Evolutionary conservation across 2,113 vertebrate species (phyloP), one percentile per base, ranked within the genome.

Genomic region (Conger conger): DNA sequence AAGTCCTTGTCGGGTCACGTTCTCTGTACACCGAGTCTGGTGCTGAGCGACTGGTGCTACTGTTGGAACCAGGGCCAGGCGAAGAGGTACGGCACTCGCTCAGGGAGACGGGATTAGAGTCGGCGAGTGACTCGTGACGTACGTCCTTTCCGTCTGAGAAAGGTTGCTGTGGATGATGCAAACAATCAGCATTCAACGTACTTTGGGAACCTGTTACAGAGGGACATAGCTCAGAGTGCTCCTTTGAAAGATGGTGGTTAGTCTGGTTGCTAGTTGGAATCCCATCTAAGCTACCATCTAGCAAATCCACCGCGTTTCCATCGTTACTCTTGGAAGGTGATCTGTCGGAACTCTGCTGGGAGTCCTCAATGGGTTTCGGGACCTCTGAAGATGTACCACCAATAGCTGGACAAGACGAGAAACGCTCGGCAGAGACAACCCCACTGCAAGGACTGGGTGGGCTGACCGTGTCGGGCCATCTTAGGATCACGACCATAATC

Each of bases 51-150:
- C 8, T 30, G 13, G 36, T 7, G 15, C 33, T n/a, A 33, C 42
- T 84, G 20, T 84, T 76, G 54, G 35, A 73, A 33, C 68, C 27
- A 73, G n/a, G 9, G 68, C 68, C n/a, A 73, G 68, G 27, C 13
- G 68, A 30, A n/a, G n/a, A 38, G 23, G 5, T 54, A 17, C 42
- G 53, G 42, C 83, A 53, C 79, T 86, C 88, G 33, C 1, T 81
- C 80, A 84, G 86, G 30, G 86, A 83, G 83, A 83, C 45, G 3
- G 38, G 4, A 53, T 76, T 53, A 7, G 23, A 83, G 23, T 30
- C 15, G 5, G 1, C 54, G 18, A 33, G 15, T 36, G 23, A 35
- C 45, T 6, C 30, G 37, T 76, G 33, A 15, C 27, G n/a, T 79
- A 7, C 30, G 27, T 33, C 45, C 17, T 83, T 63, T 33, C 68